Evolutionary conservation across 2,888 invertebrate genomes (phyloP).

Genomic region (Acleris literana): DNA sequence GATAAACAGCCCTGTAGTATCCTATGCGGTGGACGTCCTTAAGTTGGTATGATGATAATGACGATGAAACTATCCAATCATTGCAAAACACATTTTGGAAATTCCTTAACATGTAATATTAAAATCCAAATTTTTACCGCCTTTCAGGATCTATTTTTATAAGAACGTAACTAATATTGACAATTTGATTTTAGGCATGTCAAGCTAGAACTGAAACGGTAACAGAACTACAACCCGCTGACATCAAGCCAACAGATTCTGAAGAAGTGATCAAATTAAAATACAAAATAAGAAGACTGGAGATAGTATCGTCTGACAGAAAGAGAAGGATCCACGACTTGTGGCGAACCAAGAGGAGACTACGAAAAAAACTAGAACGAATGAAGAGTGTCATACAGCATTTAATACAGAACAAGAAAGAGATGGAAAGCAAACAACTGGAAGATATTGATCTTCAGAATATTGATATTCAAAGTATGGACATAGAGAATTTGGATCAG

Average conservation of each 20-base stretch:
- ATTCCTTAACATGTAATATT: too few species aligned
- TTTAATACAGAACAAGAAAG: slow-evolving; percentile 56
- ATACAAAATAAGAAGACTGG: slow-evolving; percentile 61
- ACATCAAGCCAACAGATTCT: slow-evolving; percentile 57
- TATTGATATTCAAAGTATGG: slow-evolving; percentile 12
- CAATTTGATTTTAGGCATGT: slow-evolving; percentile 54
- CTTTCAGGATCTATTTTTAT: neutral
- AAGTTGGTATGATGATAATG: too few species aligned
- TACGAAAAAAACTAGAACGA: slow-evolving; percentile 57
- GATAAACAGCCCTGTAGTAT: too few species aligned
- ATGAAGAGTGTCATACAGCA: slow-evolving; percentile 63
- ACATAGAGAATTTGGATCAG: slow-evolving; percentile 2
- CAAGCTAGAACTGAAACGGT: slow-evolving; percentile 63
- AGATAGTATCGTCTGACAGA: slow-evolving; percentile 61
- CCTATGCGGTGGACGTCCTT: too few species aligned
- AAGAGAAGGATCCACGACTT: slow-evolving; percentile 59
- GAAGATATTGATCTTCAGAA: slow-evolving; percentile 23
- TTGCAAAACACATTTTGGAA: too few species aligned
- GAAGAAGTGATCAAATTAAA: slow-evolving; percentile 64
- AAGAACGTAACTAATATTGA: neutral
- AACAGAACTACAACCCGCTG: slow-evolving; percentile 49
- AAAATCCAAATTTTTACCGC: too few species aligned
- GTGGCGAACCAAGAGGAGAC: slow-evolving; percentile 59
- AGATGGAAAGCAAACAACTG: slow-evolving; percentile 22
- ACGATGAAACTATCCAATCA: too few species aligned